These are phyloP conservation scores for Serrognathus titanus DNA, from an alignment of 2,888 invertebrate species.

Conservation along the genomic window DNA sequence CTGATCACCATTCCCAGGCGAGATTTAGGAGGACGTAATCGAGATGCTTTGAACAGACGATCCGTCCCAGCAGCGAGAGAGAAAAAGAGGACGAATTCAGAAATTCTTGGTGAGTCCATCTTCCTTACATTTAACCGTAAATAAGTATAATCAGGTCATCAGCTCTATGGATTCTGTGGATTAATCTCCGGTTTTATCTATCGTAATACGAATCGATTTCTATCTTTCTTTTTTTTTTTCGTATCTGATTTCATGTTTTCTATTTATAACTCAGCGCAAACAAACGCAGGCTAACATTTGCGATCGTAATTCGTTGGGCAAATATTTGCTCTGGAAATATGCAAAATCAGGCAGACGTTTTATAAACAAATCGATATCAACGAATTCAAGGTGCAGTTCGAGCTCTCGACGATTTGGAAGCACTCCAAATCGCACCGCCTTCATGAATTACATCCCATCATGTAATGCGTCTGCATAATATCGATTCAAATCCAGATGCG, in stretches of 20 bases:
- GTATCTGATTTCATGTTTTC: too few relatives aligned
- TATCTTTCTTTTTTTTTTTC: too few relatives aligned
- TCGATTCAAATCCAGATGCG: neutral
- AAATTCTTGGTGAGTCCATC: slow-evolving; percentile 44
- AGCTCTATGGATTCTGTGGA: too few relatives aligned
- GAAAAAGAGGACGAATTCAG: slow-evolving; percentile 48
- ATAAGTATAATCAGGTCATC: too few relatives aligned
- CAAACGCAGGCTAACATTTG: too few relatives aligned
- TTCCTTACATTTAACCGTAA: neutral
- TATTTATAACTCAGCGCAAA: too few relatives aligned
- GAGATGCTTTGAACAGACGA: slow-evolving; percentile 42
- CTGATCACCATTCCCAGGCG: slow-evolving; percentile 44
- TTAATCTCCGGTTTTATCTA: too few relatives aligned
- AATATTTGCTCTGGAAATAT: neutral
- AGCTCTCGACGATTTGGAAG: neutral
- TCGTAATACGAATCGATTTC: too few relatives aligned
- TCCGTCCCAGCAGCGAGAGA: slow-evolving; percentile 47
- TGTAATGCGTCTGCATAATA: neutral
- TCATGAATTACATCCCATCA: too few relatives aligned
- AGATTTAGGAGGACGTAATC: slow-evolving; percentile 36
- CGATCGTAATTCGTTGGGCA: neutral
- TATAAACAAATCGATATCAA: neutral
- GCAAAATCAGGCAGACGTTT: neutral
- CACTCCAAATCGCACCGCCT: neutral
- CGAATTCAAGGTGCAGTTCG: neutral